phyloP scores from a whole-genome alignment of 2,797 vertebrate genomes.

The Thunnus albacares region DNA sequence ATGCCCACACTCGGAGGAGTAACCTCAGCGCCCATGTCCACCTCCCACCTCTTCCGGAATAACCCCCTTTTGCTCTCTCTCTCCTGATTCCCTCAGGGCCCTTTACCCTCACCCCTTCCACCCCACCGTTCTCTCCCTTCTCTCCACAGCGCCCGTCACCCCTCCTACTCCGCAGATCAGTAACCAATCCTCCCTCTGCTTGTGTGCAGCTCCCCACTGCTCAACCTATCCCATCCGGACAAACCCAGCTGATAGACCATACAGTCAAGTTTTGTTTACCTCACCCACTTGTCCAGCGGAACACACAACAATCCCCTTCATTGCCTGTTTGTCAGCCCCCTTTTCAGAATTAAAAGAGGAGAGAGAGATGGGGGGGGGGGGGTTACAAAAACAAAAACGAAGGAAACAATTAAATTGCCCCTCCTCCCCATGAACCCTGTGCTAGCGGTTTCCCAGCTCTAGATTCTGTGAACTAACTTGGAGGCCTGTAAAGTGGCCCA shows the following conservation, averaged over 20 bases:
- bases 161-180: conserved; percentile 50
- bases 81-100: conserved; percentile 36
- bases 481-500: conserved; percentile 86
- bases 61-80: conserved; percentile 37
- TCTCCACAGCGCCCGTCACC: conserved; percentile 30
- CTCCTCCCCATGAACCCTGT: conserved; percentile 81
- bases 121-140: not conserved
- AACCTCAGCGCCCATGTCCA: conserved; percentile 73
- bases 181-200: conserved; percentile 61
- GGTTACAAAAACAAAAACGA: conserved; percentile 75
- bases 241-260: conserved; percentile 69
- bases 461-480: conserved; percentile 86
- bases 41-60: conserved; percentile 79
- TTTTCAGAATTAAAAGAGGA: conserved; percentile 80
- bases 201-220: conserved; percentile 66
- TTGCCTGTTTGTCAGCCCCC: conserved; percentile 85
- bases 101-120: conserved; percentile 47
- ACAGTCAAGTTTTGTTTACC: conserved; percentile 83
- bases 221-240: conserved; percentile 66
- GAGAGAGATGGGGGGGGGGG: conserved; percentile 40
- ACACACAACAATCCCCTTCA: conserved; percentile 87
- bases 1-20: conserved; percentile 77
- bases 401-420: conserved; percentile 87
- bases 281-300: conserved; percentile 82
- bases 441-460: conserved; percentile 87